Percentiles rank a stretch among this genome's conserved stretches.
These are phyloP conservation scores for Tricholauxania praeusta DNA, from an alignment of 2,888 invertebrate species.

Conservation along the genomic window DNA sequence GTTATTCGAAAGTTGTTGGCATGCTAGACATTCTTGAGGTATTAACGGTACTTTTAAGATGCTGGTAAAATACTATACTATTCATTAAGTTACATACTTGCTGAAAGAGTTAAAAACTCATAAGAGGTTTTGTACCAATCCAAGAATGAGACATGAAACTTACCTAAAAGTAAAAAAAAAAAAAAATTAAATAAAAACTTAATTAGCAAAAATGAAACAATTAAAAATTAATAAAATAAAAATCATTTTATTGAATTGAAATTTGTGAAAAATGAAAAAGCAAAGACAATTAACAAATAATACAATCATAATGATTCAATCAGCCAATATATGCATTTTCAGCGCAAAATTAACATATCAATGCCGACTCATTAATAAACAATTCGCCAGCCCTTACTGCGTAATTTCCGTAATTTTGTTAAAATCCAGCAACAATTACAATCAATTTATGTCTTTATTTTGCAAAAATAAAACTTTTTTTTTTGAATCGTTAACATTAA, in stretches of 20 bases:
- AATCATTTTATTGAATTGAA: not conserved
- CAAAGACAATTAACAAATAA: too few relatives aligned
- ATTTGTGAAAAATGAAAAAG: too few relatives aligned
- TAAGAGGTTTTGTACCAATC: too few relatives aligned
- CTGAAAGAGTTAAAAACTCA: too few relatives aligned
- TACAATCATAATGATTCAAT: not conserved
- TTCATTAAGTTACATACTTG: too few relatives aligned
- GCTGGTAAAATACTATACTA: too few relatives aligned
- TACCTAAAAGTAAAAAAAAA: not conserved
- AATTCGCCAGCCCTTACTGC: slow-evolving; percentile 21
- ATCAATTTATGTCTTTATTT: not conserved
- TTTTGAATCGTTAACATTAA: too few relatives aligned
- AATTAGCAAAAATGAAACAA: not conserved
- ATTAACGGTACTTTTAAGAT: too few relatives aligned
- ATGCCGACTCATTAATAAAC: slow-evolving; percentile 63
- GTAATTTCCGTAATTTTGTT: not conserved
- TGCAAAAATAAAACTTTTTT: too few relatives aligned
- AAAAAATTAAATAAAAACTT: not conserved
- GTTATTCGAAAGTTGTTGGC: too few relatives aligned
- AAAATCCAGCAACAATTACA: slow-evolving; percentile 20
- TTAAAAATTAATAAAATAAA: not conserved
- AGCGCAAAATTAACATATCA: slow-evolving; percentile 63
- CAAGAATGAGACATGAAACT: not conserved
- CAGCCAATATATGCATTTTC: slow-evolving; percentile 1
- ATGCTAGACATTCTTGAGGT: too few relatives aligned